Evolutionary conservation across 2,113 vertebrate species (phyloP), one percentile per base, ranked within the genome.

Genomic region (Eulemur rufifrons): DNA sequence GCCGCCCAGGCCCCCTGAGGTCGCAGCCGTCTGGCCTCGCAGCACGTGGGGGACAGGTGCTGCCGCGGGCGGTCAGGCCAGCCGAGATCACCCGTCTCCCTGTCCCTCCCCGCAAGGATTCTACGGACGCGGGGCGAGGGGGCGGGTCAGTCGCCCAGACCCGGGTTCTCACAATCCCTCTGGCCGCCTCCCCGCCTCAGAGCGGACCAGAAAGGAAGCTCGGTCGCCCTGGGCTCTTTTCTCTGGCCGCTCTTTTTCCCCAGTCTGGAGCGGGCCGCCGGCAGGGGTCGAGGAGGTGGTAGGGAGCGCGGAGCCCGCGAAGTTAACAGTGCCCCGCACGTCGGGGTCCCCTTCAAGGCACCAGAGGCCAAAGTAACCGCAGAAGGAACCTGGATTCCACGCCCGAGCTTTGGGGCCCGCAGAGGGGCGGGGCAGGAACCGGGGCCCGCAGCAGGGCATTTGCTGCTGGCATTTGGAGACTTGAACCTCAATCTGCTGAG

Each of bases 261-360:
- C 34, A n/a, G 10, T 59, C 73, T 56, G 32, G 11, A 52, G 10
- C 9, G 73, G 20, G 9, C 4, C 42, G 42, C 39, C 8, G 39
- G 34, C 5, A 0, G 45, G 52, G 1, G 18, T 27, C 37, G 8
- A 13, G 5, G 39, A 32, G n/a, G n/a, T 45, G 18, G 2, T 0
- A 0, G 25, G 6, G 23, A 15, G 17, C 5, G 1, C 1, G 0
- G 8, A 45, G 9, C 39, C 54, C 32, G 71, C 29, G 59, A 76
- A 8, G 34, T 29, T 32, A 20, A 10, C 21, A 5, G 6, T 42
- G 45, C 14, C 18, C 6, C 1, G 42, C 6, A 3, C 2, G 0
- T 32, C 54, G 8, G 4, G 37, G 45, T 89, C 9, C 23, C 23
- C 10, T 14, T 78, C 3, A 23, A 50, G 69, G 23, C 10, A 11